These are phyloP conservation scores for Eufriesea mexicana DNA, from an alignment of 1,140 invertebrate genomes.

Conservation along the genomic window DNA sequence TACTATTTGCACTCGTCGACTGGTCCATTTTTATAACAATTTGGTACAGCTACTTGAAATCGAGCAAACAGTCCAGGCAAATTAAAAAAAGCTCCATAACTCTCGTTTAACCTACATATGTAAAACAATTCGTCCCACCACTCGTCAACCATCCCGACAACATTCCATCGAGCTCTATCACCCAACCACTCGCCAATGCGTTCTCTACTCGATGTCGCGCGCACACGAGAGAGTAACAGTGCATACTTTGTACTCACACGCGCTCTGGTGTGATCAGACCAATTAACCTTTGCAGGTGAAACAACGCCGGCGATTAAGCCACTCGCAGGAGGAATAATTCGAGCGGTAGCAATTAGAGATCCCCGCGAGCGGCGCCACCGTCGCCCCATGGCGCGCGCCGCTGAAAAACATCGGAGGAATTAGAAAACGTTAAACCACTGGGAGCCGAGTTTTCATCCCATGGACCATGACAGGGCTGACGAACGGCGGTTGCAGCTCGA, in stretches of 20 bases:
- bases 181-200: background rate
- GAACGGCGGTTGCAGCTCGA: conserved; percentile 46
- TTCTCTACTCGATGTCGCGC: background rate
- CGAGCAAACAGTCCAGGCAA: background rate
- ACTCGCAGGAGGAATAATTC: conserved; percentile 26
- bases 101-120: background rate
- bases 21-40: no score
- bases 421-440: conserved; percentile 54
- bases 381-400: background rate
- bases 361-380: background rate
- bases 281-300: conserved; percentile 6
- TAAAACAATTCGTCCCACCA: background rate
- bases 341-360: conserved; percentile 25
- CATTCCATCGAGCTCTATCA: background rate
- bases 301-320: background rate
- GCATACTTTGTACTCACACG: background rate
- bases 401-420: conserved; percentile 47
- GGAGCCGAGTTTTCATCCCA: conserved; percentile 34
- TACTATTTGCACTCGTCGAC: no score
- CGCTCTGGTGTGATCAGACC: background rate
- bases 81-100: background rate
- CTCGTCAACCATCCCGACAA: background rate
- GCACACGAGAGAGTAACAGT: background rate
- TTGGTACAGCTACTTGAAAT: no score
- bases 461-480: conserved; percentile 27